These are phyloP conservation scores for Reinhardtius hippoglossoides DNA, from an alignment of 2,113 vertebrate genomes.

Conservation along the genomic window DNA sequence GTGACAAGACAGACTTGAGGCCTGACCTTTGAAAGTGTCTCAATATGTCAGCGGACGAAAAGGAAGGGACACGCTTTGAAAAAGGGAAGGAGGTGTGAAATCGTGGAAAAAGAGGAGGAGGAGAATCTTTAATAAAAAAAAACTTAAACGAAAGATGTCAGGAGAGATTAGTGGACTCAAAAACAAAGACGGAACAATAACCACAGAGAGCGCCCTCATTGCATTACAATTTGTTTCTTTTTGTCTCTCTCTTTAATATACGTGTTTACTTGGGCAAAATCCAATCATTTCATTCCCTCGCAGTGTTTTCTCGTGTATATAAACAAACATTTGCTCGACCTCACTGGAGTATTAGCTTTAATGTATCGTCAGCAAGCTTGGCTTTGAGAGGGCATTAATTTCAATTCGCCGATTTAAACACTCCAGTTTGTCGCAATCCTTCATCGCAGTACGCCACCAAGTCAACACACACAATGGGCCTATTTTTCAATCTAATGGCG, in stretches of 20 bases:
- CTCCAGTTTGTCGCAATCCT: constrained; percentile 93
- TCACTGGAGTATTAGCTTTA: constrained; percentile 89
- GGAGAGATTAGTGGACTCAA: constrained; percentile 41
- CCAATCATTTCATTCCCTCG: constrained; percentile 74
- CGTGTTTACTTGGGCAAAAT: constrained; percentile 74
- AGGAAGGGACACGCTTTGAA: constrained; percentile 31
- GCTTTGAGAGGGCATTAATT: constrained; percentile 97
- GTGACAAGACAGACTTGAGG: constrained; percentile 75
- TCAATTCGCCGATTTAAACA: constrained; percentile 98
- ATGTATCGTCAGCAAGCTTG: constrained; percentile 91
- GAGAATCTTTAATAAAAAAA: neutral
- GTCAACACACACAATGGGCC: constrained; percentile 84
- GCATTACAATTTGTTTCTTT: constrained; percentile 62
- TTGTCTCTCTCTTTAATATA: constrained; percentile 65
- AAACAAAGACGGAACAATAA: constrained; percentile 56
- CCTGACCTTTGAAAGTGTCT: constrained; percentile 77
- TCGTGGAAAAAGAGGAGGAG: neutral
- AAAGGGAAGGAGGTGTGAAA: constrained; percentile 1
- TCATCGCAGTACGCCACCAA: constrained; percentile 85
- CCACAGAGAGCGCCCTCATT: constrained; percentile 33
- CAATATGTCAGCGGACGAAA: constrained; percentile 56
- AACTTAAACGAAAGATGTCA: constrained; percentile 45
- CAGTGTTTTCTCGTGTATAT: constrained; percentile 87
- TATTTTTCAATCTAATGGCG: constrained; percentile 86
- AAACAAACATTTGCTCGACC: constrained; percentile 95